Evolutionary conservation across 2,888 invertebrate genomes (phyloP).

Genomic region (Rhaphigaster nebulosa): DNA sequence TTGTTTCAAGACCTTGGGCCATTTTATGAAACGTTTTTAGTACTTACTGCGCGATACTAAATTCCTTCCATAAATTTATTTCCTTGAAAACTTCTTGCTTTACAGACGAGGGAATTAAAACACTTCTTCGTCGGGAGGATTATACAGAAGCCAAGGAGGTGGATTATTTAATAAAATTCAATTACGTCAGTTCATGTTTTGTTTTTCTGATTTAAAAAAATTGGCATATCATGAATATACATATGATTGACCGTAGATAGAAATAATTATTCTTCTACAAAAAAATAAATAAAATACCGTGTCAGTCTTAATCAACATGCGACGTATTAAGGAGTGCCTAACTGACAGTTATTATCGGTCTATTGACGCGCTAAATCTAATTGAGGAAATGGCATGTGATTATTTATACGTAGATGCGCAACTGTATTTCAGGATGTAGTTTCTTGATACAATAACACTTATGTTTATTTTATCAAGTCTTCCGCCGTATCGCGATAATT

Average conservation of each 20-base stretch:
- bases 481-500: no score
- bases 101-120: no score
- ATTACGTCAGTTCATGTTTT: neutral
- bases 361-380: conserved; percentile 6
- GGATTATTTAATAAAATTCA: no score
- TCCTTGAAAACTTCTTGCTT: no score
- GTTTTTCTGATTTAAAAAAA: neutral
- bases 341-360: neutral
- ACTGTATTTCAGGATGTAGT: neutral
- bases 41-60: no score
- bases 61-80: no score
- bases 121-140: no score
- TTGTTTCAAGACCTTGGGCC: no score
- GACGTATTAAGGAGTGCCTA: conserved; percentile 13
- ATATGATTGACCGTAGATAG: neutral
- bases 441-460: neutral
- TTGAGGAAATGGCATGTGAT: neutral
- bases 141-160: no score
- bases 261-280: neutral
- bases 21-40: no score
- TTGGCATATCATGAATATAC: neutral
- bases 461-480: no score
- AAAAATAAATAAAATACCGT: neutral
- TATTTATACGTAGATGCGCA: neutral
- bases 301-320: neutral